phyloP scores from a whole-genome alignment of 1,140 invertebrate genomes.

The Hirudo medicinalis region DNA sequence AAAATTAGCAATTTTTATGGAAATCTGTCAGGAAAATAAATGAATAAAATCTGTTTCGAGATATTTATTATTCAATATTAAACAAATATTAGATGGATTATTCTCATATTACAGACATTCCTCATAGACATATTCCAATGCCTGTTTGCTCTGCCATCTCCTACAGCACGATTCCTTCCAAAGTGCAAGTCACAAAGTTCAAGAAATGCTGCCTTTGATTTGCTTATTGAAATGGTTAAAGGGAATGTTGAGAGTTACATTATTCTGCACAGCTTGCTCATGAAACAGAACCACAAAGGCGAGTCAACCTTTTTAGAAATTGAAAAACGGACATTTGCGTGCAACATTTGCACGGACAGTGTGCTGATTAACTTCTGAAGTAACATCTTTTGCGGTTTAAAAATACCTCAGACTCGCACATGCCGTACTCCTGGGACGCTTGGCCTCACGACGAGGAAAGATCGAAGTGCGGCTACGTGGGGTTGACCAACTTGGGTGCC shows the following conservation, averaged over 20 bases:
- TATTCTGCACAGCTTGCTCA: conserved; percentile 62
- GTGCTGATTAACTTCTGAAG: too few species aligned
- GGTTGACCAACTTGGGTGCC: conserved; percentile 83
- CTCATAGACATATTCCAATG: conserved; percentile 63
- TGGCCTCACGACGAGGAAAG: conserved; percentile 88
- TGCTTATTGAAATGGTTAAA: conserved; percentile 71
- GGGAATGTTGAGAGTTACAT: conserved; percentile 71
- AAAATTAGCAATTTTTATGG: too few species aligned
- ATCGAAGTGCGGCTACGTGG: conserved; percentile 83
- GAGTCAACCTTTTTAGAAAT: conserved; percentile 10
- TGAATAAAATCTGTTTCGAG: background rate
- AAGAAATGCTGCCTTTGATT: conserved; percentile 72
- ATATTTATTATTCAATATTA: conserved; percentile 7
- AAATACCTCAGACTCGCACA: conserved; percentile 52
- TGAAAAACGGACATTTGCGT: too few species aligned
- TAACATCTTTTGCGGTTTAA: background rate
- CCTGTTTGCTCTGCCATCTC: conserved; percentile 74
- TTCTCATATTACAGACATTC: conserved; percentile 28
- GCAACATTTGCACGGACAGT: too few species aligned
- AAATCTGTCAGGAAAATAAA: background rate
- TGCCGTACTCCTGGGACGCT: conserved; percentile 81
- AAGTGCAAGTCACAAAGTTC: conserved; percentile 81
- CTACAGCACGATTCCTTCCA: conserved; percentile 65
- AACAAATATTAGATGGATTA: background rate
- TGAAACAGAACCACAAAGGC: conserved; percentile 72